phyloP scores from a whole-genome alignment of 1,140 invertebrate genomes.

The Campodea augens region DNA sequence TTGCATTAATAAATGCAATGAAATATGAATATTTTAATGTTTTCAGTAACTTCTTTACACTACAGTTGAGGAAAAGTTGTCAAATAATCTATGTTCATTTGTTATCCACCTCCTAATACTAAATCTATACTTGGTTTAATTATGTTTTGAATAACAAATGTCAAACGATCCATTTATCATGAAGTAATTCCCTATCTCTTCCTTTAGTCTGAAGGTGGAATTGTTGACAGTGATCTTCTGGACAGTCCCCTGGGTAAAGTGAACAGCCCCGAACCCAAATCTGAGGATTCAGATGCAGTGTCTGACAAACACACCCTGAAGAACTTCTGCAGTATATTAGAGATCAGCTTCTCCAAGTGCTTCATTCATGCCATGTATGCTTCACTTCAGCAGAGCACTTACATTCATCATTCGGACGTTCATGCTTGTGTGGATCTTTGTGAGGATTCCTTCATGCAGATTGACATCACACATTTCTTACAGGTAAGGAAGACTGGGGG shows the following conservation, averaged over 20 bases:
- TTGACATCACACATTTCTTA: constrained; percentile 50
- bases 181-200: no score
- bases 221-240: constrained; percentile 9
- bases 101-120: no score
- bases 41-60: no score
- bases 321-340: constrained; percentile 38
- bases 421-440: constrained; percentile 54
- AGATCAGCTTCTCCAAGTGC: constrained; percentile 40
- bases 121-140: no score
- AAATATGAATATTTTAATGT: no score
- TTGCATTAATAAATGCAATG: no score
- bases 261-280: constrained; percentile 15
- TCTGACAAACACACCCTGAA: constrained; percentile 27
- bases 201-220: constrained; percentile 5
- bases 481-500: no score
- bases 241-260: constrained; percentile 9
- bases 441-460: constrained; percentile 43
- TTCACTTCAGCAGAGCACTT: constrained; percentile 36
- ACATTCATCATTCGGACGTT: constrained; percentile 40
- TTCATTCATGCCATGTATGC: constrained; percentile 44
- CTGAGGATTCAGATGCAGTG: constrained; percentile 17
- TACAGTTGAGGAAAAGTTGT: no score
- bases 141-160: no score
- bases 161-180: no score
- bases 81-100: no score